Conservation (phyloP, 2,797 vertebrate genomes). For the Nasua narica region DNA sequence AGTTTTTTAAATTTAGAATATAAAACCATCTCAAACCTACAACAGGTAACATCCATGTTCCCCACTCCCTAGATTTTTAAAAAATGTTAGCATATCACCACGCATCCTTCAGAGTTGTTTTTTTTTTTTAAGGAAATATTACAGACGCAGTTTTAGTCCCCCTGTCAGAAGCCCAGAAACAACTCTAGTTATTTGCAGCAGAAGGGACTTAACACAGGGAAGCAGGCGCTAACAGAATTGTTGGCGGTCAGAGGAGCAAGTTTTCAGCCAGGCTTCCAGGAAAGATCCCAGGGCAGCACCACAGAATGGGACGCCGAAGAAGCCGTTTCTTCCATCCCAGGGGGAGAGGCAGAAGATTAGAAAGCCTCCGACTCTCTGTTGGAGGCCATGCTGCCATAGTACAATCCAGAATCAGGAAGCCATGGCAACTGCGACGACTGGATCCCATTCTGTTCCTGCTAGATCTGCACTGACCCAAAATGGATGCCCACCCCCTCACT, state of each 20-base stretch:
- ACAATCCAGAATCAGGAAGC: neutral
- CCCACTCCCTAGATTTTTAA: neutral
- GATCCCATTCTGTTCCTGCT: neutral
- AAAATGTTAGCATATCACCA: neutral
- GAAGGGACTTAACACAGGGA: neutral
- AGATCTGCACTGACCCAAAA: neutral
- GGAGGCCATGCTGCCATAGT: neutral
- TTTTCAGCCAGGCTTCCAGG: neutral
- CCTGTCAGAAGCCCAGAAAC: neutral
- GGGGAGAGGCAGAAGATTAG: neutral
- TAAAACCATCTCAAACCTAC: neutral
- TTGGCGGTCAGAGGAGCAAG: neutral
- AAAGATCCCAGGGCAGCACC: neutral
- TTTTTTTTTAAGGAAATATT: neutral
- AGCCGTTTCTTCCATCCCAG: neutral
- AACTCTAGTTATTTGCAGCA: neutral
- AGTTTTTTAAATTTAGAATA: neutral
- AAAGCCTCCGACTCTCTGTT: neutral
- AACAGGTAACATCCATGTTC: neutral
- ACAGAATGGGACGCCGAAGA: neutral
- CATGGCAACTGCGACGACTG: rapidly evolving
- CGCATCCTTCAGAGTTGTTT: neutral
- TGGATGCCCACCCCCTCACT: neutral
- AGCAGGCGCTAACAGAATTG: neutral
- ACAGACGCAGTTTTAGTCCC: neutral